Conservation (phyloP, 2,797 vertebrate genomes). For the Schizopygopsis pylzovi region DNA sequence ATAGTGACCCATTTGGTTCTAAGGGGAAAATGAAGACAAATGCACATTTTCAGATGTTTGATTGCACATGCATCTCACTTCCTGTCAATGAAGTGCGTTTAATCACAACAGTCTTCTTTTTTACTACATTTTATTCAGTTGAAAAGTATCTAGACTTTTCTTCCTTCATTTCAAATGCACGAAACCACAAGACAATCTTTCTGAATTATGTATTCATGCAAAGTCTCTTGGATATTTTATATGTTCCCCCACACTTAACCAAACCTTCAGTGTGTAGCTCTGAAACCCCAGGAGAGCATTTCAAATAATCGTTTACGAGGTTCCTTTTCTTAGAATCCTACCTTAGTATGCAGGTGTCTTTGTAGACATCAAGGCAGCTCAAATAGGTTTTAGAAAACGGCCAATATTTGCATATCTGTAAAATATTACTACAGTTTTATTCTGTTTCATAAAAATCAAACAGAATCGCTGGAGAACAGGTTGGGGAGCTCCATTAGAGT, state of each 20-base stretch:
- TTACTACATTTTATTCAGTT: background rate
- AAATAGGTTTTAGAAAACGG: background rate
- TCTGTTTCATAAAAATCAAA: background rate
- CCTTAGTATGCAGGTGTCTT: background rate
- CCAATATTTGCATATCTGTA: background rate
- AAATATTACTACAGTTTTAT: background rate
- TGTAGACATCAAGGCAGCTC: background rate
- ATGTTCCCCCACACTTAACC: background rate
- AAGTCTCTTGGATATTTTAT: background rate
- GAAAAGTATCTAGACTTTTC: background rate
- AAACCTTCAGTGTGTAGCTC: background rate
- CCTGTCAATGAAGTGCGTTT: background rate
- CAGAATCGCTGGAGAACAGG: slow-evolving; percentile 31
- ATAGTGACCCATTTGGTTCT: background rate
- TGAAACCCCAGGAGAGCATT: background rate
- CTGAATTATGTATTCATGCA: background rate
- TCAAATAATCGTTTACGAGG: background rate
- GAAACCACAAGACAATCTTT: background rate
- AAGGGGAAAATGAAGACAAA: background rate
- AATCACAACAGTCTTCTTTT: background rate
- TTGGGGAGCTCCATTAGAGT: background rate
- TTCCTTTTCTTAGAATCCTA: background rate
- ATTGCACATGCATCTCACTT: background rate
- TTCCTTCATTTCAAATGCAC: background rate
- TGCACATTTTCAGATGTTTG: slow-evolving; percentile 3